Conservation (phyloP, 2,888 invertebrate species). For the Aelia acuminata region DNA sequence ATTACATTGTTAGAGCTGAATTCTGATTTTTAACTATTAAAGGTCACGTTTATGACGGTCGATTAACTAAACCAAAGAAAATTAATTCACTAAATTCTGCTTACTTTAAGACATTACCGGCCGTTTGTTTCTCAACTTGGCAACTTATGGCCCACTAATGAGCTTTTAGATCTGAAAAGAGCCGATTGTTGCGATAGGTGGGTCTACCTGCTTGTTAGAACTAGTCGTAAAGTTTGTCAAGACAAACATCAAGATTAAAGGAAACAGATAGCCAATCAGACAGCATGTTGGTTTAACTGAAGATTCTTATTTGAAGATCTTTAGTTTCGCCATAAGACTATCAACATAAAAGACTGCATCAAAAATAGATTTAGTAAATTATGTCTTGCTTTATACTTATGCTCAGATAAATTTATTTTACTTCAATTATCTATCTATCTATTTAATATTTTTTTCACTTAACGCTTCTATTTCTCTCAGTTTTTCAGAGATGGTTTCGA, state of each 20-base stretch:
- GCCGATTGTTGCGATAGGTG: not conserved
- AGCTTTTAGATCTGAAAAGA: not conserved
- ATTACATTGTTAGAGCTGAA: not conserved
- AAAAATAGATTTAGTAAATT: too few relatives aligned
- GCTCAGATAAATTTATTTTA: too few relatives aligned
- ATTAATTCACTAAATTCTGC: not conserved
- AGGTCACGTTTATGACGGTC: not conserved
- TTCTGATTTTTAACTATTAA: not conserved
- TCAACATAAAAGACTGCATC: too few relatives aligned
- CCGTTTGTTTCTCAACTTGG: not conserved
- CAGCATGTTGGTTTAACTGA: not conserved
- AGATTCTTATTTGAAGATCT: not conserved
- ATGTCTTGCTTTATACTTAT: too few relatives aligned
- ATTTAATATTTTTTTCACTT: too few relatives aligned
- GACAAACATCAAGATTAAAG: slow-evolving; percentile 5
- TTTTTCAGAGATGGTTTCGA: too few relatives aligned
- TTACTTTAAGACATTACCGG: not conserved
- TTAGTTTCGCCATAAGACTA: not conserved
- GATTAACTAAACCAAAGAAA: not conserved
- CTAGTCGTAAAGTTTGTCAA: not conserved
- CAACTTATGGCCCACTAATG: not conserved
- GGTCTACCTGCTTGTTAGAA: slow-evolving; percentile 24
- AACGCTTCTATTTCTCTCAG: too few relatives aligned
- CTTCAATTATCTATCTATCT: too few relatives aligned
- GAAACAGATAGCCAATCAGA: slow-evolving; percentile 9